Base-by-base conservation (phyloP, 2,797 vertebrate species). In the Sebastolobus alascanus region DNA sequence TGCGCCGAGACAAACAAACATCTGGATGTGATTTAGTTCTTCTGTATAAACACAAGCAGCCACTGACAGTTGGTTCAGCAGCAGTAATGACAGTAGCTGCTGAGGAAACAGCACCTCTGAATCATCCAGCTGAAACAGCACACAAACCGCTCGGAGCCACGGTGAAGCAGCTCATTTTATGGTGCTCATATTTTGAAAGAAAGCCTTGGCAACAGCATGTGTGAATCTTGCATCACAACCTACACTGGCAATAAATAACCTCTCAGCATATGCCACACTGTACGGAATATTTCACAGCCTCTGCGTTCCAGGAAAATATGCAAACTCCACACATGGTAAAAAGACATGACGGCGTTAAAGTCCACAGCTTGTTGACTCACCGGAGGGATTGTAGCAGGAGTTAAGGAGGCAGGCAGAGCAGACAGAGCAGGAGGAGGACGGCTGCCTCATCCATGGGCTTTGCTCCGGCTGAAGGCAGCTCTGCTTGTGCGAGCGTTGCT, bases 141-240 rank as follows among this genome's bases (percentile, higher is more conserved):
- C 65, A 75, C 68, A 55, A 68, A 60, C 67, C 75, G 80, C 78
- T 83, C 74, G 3, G 25, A 83, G 65, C 60, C 25, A 20, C 8
- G 2, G 52, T 6, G 22, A 37, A 66, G 38, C 37, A 3, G 1
- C 64, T 83, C 61, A 1, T 74, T 68, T 65, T 10, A 40, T 83
- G 79, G 67, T 37, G 68, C 79, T 75, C 40, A 16, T 38, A 67
- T 83, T 84, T 35, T 75, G 13, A 65, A 77, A 60, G 43, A 68
- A 84, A 86, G 67, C 80, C 87, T 59, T 88, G 84, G 89, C 86
- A 86, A 84, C 86, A 71, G 77, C 77, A 69, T 56, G 79, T 79
- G 87, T 76, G 82, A 84, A 40, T 80, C 60, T 75, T 68, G 59
- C 84, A 80, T 79, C 2, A 40, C 75, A 64, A 81, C 80, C 66